Evolutionary conservation across 2,797 vertebrate species (phyloP), one percentile per base, ranked within the genome.

Genomic region (Scolopax bukidnonensis): DNA sequence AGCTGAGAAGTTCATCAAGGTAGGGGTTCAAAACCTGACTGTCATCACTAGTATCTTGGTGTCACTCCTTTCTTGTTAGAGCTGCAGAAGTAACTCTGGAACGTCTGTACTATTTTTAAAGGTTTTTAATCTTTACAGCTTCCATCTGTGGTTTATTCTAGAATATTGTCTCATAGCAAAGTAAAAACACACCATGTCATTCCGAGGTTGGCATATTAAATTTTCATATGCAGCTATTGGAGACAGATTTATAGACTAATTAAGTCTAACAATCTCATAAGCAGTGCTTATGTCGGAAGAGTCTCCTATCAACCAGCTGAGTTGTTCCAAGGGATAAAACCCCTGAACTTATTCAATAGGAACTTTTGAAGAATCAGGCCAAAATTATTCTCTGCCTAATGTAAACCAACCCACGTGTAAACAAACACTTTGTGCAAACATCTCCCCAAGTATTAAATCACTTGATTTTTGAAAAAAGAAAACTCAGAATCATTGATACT

Each of bases 201-300:
- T 50, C 47, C 9, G 4, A 43, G 65, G 56, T 30, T 47, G 75
- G 77, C 59, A 9, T 41, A 41, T 78, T 33, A 63, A 45, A 84
- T 67, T 69, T 43, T 81, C 89, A 68, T 60, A 61, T 47, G 47
- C 86, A 89, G 88, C 89, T 78, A 19, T 0, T 20, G 48, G 53
- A 96, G 91, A 56, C 40, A 89, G 89, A 92, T 95, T 93, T 93
- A 93, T 77, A 87, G 89, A 92, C 61, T 78, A 89, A 95, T 92
- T 88, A 88, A 88, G 36, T 25, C 14, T 56, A 74, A 80, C 89
- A 81, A 89, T 69, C 89, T 92, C 84, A 19, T 38, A 63, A 91
- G 69, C 84, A 40, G 69, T 24, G 53, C 57, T 65, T 27, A 67
- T 65, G 61, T 43, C 80, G 90, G 91, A 70, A 54, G 69, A 70